These are phyloP conservation scores for Meteorus sp. DNA, from an alignment of 1,140 invertebrate genomes.

Conservation along the genomic window DNA sequence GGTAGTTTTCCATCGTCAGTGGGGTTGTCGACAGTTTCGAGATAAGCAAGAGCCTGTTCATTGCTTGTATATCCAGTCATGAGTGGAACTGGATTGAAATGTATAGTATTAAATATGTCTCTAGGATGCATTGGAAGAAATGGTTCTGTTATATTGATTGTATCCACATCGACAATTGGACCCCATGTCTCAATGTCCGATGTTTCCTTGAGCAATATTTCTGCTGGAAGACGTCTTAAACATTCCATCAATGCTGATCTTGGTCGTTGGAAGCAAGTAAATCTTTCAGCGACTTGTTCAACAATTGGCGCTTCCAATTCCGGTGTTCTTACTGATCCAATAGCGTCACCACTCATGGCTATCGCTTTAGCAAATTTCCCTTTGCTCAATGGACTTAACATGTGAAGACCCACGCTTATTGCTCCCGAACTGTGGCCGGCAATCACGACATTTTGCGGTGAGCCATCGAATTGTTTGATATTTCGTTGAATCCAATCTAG, in stretches of 20 bases:
- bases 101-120: slow-evolving; percentile 63
- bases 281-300: slow-evolving; percentile 62
- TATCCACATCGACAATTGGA: slow-evolving; percentile 71
- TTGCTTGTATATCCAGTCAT: slow-evolving; percentile 76
- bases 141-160: slow-evolving; percentile 67
- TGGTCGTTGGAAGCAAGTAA: slow-evolving; percentile 66
- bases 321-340: slow-evolving; percentile 51
- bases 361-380: slow-evolving; percentile 69
- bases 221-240: slow-evolving; percentile 63
- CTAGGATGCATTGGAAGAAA: slow-evolving; percentile 70
- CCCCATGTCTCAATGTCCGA: slow-evolving; percentile 71
- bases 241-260: slow-evolving; percentile 69
- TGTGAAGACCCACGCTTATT: slow-evolving; percentile 72
- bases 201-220: slow-evolving; percentile 63
- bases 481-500: slow-evolving; percentile 85
- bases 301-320: slow-evolving; percentile 59
- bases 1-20: slow-evolving; percentile 59
- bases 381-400: slow-evolving; percentile 65
- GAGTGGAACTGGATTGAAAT: slow-evolving; percentile 67
- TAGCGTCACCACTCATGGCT: slow-evolving; percentile 73
- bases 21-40: slow-evolving; percentile 60
- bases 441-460: slow-evolving; percentile 79
- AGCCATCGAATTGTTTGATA: slow-evolving; percentile 84
- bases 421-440: slow-evolving; percentile 85
- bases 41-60: slow-evolving; percentile 68